These are phyloP conservation scores for Acleris laterana DNA, from an alignment of 2,888 invertebrate species.

Conservation along the genomic window DNA sequence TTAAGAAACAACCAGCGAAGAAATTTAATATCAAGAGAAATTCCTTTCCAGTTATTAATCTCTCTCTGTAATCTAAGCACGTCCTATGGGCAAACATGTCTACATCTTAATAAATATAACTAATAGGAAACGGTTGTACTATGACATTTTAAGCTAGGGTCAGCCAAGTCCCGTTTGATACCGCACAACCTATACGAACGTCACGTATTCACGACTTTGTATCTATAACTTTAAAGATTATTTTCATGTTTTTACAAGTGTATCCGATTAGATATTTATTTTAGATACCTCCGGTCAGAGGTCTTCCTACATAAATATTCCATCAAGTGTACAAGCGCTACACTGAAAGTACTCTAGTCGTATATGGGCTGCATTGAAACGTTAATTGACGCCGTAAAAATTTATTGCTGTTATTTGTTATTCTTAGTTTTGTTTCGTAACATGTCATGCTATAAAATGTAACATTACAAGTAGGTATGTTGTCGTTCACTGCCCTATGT, in stretches of 20 bases:
- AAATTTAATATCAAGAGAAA: background rate
- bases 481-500: no score
- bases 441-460: no score
- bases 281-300: conserved; percentile 33
- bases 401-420: background rate
- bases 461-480: no score
- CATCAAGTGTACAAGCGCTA: conserved; percentile 10
- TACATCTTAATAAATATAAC: conserved; percentile 7
- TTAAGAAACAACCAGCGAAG: no score
- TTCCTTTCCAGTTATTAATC: background rate
- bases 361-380: conserved; percentile 6
- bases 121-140: conserved; percentile 11
- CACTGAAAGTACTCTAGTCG: background rate
- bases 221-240: background rate
- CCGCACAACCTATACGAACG: background rate
- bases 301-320: conserved; percentile 30
- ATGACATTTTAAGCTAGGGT: conserved; percentile 25
- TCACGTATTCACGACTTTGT: background rate
- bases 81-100: conserved; percentile 3
- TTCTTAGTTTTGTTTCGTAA: background rate
- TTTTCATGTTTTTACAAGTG: conserved; percentile 20
- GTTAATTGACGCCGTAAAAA: conserved; percentile 4
- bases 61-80: background rate
- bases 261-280: conserved; percentile 34
- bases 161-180: conserved; percentile 22